Evolutionary conservation across 2,797 vertebrate genomes (phyloP), one percentile per base, ranked within the genome.

Genomic region (Pipistrellus pipistrellus): DNA sequence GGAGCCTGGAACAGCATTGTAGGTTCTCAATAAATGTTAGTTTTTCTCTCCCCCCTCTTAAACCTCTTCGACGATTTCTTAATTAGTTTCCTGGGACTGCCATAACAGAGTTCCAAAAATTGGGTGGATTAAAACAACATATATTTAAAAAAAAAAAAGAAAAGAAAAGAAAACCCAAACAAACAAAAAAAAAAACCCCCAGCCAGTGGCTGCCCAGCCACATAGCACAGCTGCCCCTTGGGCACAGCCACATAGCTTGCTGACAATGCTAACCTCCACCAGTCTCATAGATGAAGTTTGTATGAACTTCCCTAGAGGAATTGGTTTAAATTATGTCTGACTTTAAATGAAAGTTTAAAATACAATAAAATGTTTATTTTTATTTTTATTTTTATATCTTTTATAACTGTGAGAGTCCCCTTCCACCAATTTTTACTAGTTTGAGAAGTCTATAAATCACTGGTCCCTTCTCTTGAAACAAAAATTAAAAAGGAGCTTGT

Each of bases 171-270:
- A 41, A 41, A 41, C 6, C 38, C 38, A 41, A 41, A 41, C 38
- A 41, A 41, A 41, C 38, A 38, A 38, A 38, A 38, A 38, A 41
- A 41, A 41, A 6, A 41, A 41, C 38, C 38, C 38, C 38, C 38
- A 41, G 98, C 98, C 0, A 97, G 95, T 23, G 99, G 99, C 95
- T 99, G 99, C 89, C 99, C 99, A 0, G 55, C 96, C 89, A 90
- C 97, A 53, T 99, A 84, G 21, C 23, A 3, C 38, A 0, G 14
- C 82, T 18, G 35, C 69, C 44, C 6, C 44, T 9, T 0, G 17
- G 71, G 71, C 4, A 78, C 0, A 2, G 10, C 32, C 25, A 5
- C 0, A 68, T 95, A 72, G 75, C 4, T 76, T 48, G 95, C 96
- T 83, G 94, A 93, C 59, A 59, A 25, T 32, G 27, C 86, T 35